These are phyloP conservation scores for Aleadryas rufinucha DNA, from an alignment of 2,113 vertebrate genomes.

Conservation along the genomic window DNA sequence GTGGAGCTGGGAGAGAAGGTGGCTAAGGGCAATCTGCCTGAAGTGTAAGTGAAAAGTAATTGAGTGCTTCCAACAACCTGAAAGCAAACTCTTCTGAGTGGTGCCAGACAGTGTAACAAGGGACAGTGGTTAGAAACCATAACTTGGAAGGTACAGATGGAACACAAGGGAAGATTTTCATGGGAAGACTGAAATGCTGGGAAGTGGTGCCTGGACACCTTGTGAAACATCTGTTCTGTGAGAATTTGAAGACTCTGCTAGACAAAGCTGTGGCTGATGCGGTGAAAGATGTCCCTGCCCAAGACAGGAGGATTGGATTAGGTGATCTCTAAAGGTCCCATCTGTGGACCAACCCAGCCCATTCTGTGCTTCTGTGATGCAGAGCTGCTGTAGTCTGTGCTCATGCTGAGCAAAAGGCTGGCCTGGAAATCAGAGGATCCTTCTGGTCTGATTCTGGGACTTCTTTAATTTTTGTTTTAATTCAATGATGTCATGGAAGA, in stretches of 20 bases:
- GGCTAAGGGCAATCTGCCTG: not conserved
- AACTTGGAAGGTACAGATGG: not conserved
- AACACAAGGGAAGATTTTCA: not conserved
- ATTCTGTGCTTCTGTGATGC: not conserved
- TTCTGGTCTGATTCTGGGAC: not conserved
- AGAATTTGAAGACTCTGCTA: not conserved
- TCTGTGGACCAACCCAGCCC: not conserved
- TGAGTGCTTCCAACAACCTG: not conserved
- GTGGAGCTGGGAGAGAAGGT: not conserved
- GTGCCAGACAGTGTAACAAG: not conserved
- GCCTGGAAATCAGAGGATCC: not conserved
- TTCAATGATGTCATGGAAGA: not conserved
- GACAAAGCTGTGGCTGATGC: not conserved
- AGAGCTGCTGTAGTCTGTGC: not conserved
- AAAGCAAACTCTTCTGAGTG: not conserved
- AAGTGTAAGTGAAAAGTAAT: not conserved
- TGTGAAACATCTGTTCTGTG: not conserved
- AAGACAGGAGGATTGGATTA: not conserved
- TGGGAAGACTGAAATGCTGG: not conserved
- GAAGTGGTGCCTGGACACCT: not conserved
- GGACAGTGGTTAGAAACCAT: not conserved
- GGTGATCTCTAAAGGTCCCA: not conserved
- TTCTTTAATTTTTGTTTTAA: not conserved
- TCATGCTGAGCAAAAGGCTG: not conserved
- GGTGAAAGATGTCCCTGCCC: not conserved